Base-by-base conservation (phyloP, 2,888 invertebrate genomes). In the Leucoma salicis region DNA sequence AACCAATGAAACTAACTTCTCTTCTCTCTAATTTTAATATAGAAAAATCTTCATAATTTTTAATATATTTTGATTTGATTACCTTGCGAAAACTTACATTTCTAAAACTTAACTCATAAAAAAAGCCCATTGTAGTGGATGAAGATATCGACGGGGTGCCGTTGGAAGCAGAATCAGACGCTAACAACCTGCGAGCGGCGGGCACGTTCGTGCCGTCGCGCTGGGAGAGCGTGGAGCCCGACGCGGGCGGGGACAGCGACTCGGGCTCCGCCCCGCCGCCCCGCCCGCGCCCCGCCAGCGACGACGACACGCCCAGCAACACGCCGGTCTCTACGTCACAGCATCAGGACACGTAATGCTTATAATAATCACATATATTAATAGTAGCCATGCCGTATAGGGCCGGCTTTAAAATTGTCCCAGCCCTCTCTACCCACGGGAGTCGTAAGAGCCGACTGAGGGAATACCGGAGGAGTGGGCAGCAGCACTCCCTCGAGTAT, bases 161-260 rank as follows among this genome's bases (percentile, higher is more conserved):
- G 0, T 79, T 95, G 69, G 92, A 92, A 52, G 45, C 41, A 1
- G 59, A 50, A 7, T 35, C 51, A 3, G 45, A 95, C 95, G 25
- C 66, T 50, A 14, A 83, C 70, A 34, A 82, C 70, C 33, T 59
- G 42, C 37, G 66, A 63, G 51, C 68, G 78, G 37, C 85, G 79
- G 61, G 91, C 92, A 45, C 93, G 10, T 97, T 98, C 87, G 94
- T 97, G 42, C 95, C 96, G 6, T 98, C 98, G 1, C 96, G 97
- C 78, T 99, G 99, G 99, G 98, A 99, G 91, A 95, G 95, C 31
- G 96, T 99, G 14, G 98, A 98, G 84, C 96, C 97, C 27, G 46
- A 56, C 48, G 41, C 39, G 81, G 95, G 95, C 94, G 8, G 13
- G 15, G 35, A 14, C 94, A 2, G 4, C n/a, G 39, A 25, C 14